Evolutionary conservation across 2,888 invertebrate genomes (phyloP).

Genomic region (Perithous albicinctus): DNA sequence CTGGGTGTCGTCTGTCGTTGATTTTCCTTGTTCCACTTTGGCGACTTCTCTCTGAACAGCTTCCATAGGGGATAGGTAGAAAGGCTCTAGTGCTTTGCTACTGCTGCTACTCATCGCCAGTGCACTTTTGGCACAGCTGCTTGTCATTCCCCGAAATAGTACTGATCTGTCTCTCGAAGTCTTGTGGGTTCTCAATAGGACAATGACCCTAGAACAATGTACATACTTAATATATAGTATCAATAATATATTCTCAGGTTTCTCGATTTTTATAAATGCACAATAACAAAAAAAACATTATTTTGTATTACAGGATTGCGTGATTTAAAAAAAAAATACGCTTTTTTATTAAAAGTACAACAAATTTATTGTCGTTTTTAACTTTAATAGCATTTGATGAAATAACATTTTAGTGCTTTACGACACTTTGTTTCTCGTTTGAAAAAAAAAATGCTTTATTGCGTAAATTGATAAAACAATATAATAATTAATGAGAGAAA

Average conservation of each 20-base stretch:
- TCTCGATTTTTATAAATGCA: too few species aligned
- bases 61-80: constrained; percentile 12
- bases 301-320: too few species aligned
- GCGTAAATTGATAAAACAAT: constrained; percentile 2
- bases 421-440: too few species aligned
- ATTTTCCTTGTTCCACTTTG: constrained; percentile 64
- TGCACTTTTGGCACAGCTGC: constrained; percentile 64
- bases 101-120: constrained; percentile 46
- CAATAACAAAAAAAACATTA: too few species aligned
- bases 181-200: constrained; percentile 42
- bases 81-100: neutral
- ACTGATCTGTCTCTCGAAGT: constrained; percentile 47
- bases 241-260: too few species aligned
- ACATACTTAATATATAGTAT: too few species aligned
- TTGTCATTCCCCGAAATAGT: constrained; percentile 68
- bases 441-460: neutral
- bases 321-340: too few species aligned
- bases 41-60: constrained; percentile 4
- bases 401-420: too few species aligned
- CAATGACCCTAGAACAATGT: constrained; percentile 58
- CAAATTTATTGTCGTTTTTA: too few species aligned
- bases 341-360: too few species aligned
- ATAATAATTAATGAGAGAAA: constrained; percentile 37
- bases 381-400: too few species aligned
- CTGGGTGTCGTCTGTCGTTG: constrained; percentile 44